These are phyloP conservation scores for Mus spretus DNA, from an alignment of 2,797 vertebrate species.

Conservation along the genomic window DNA sequence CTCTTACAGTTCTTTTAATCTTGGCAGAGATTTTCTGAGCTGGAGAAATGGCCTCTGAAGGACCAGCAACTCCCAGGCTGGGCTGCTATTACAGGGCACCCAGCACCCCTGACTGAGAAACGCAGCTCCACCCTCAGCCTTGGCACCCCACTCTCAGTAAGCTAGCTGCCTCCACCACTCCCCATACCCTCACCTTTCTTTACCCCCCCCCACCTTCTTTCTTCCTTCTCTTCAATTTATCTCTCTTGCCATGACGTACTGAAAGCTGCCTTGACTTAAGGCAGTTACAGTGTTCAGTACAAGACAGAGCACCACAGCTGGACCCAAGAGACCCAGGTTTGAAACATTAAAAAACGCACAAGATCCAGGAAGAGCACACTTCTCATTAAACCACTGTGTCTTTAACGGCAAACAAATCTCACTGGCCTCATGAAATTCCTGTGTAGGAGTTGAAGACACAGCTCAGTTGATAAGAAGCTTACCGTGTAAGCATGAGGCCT, in stretches of 20 bases:
- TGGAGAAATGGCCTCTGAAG: constrained; percentile 52
- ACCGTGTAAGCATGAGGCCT: background rate
- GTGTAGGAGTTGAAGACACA: background rate
- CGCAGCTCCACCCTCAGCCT: background rate
- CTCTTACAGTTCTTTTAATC: constrained; percentile 70
- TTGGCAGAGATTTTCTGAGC: constrained; percentile 55
- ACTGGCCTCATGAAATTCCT: background rate
- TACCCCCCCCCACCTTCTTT: background rate
- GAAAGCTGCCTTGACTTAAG: background rate
- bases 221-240: background rate
- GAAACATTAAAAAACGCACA: background rate
- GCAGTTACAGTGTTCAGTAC: background rate
- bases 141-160: background rate
- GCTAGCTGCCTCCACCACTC: background rate
- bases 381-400: background rate
- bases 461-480: background rate
- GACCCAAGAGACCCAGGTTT: background rate
- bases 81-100: background rate
- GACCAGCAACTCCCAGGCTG: background rate
- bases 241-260: background rate
- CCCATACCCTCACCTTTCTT: background rate
- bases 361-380: background rate
- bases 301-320: background rate
- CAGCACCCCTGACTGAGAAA: background rate
- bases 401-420: background rate